Evolutionary conservation across 2,113 vertebrate species (phyloP).

Genomic region (Danionella cerebrum): DNA sequence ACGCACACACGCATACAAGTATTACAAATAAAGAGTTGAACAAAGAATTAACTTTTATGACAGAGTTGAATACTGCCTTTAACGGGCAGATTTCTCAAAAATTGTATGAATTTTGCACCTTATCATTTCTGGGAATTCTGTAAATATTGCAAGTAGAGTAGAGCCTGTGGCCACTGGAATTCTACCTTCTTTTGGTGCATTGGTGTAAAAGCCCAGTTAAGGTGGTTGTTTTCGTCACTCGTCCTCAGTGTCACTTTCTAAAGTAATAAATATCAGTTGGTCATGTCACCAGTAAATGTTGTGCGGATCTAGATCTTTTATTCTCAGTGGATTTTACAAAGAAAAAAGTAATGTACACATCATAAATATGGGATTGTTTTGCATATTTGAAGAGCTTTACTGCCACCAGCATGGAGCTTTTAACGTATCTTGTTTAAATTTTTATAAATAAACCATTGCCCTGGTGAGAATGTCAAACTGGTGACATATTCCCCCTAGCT

Average conservation of each 20-base stretch:
- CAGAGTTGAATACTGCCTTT: too few relatives aligned
- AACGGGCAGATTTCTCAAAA: too few relatives aligned
- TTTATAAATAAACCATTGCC: conserved; percentile 23
- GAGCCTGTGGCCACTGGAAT: background rate
- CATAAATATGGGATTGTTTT: conserved; percentile 37
- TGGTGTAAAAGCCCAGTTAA: background rate
- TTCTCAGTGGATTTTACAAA: background rate
- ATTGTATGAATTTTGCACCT: too few relatives aligned
- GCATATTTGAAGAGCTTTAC: conserved; percentile 24
- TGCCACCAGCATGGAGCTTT: conserved; percentile 5
- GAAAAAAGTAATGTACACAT: conserved; percentile 39
- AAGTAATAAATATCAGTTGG: background rate
- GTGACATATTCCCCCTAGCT: conserved; percentile 13
- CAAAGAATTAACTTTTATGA: too few relatives aligned
- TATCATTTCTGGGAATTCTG: too few relatives aligned
- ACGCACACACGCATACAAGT: too few relatives aligned
- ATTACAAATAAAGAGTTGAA: too few relatives aligned
- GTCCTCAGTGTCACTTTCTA: background rate
- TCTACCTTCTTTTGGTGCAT: background rate
- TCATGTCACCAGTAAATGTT: background rate
- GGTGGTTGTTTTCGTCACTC: conserved; percentile 2
- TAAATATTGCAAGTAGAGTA: too few relatives aligned
- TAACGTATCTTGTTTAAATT: conserved; percentile 15
- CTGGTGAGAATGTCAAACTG: conserved; percentile 4
- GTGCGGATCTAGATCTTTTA: background rate